These are phyloP conservation scores for Boulengeromyrus knoepffleri DNA, from an alignment of 2,113 vertebrate species.

Conservation along the genomic window DNA sequence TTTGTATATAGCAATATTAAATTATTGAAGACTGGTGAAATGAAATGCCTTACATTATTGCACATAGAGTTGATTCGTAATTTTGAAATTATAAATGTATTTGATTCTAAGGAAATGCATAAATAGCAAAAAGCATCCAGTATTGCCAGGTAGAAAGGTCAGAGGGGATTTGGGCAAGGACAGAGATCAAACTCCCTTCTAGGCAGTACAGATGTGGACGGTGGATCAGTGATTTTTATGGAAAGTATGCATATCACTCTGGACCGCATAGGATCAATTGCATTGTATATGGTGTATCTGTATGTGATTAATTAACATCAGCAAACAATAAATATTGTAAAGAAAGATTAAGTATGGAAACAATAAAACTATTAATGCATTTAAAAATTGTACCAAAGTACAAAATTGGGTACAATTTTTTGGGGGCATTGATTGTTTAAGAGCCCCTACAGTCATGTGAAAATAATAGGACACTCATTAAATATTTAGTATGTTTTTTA, in stretches of 20 bases:
- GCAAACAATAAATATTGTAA: neutral
- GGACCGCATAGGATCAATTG: neutral
- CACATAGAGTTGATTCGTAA: too few species aligned
- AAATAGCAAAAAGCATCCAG: neutral
- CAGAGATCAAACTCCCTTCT: neutral
- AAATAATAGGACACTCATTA: too few species aligned
- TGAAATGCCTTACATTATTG: neutral
- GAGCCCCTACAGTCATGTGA: neutral
- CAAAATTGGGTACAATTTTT: neutral
- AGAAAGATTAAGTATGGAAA: neutral
- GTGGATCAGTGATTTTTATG: neutral
- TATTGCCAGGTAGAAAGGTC: neutral
- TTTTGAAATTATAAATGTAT: neutral
- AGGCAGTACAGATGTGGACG: neutral
- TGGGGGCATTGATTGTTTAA: neutral
- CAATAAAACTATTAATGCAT: neutral
- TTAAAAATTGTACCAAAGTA: neutral
- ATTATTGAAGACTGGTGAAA: neutral
- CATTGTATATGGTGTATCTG: neutral
- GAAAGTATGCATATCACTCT: neutral
- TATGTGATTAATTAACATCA: neutral
- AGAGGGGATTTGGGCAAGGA: neutral
- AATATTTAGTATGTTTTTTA: too few species aligned
- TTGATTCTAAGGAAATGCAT: neutral
- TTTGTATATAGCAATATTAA: neutral